Base-by-base conservation (phyloP, 2,113 vertebrate genomes). In the Poecile atricapillus region DNA sequence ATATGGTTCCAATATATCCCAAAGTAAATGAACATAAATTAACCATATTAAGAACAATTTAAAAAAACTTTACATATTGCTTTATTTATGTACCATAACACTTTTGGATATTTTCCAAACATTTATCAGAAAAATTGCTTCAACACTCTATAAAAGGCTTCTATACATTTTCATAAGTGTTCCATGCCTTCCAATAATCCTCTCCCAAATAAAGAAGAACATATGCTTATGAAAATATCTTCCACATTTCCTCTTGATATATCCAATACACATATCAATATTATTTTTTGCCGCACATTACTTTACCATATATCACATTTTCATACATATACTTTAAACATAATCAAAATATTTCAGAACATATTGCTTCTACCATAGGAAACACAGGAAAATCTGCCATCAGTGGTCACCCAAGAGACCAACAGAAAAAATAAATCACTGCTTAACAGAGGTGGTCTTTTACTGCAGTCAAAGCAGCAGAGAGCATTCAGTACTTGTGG, bases 381-480 rank as follows among this genome's bases (percentile, higher is more conserved):
- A 93, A 90, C 55, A 83, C 10, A 65, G 39, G 30, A 90, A 97
- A 94, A 94, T 74, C 59, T 94, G 67, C 63, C 94, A 59, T 83
- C 79, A 85, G 35, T 70, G 82, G 79, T 95, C 75, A 85, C 70
- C 44, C 75, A 83, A 83, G 94, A 91, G 93, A 95, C 78, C 14
- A 65, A 50, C 55, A 90, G 68, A 64, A 95, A 92, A 87, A 95
- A 91, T 39, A 93, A 95, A 96, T 70, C 41, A 35, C 31, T 67
- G 63, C 47, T 86, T 86, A 90, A 91, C 87, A 77, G 70, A 86
- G 90, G 93, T 96, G 94, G 94, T 91, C 91, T 96, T 94, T 95
- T 91, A 53, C 55, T 90, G 55, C 85, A 95, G 63, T 80, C 75
- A 87, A 56, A 94, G 71, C 46, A 91, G 50, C 21, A 43, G 35